A percentile compares a stretch with the other conserved stretches of the same genome.
Conservation (phyloP, 2,888 invertebrate genomes). For the Pheosia gnoma region DNA sequence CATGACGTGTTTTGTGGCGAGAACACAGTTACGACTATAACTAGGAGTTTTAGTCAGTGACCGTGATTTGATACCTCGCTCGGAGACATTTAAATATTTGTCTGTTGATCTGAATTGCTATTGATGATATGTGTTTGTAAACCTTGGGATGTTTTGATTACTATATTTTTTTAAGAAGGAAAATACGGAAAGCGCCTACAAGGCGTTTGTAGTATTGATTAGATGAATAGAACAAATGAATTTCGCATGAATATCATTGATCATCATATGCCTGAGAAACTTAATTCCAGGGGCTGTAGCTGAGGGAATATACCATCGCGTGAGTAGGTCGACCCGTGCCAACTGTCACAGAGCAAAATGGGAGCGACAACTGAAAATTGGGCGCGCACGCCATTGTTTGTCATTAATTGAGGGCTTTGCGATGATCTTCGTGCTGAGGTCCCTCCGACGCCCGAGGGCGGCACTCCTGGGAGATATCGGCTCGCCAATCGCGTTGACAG, state of each 20-base stretch:
- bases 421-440: constrained; percentile 74
- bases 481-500: constrained; percentile 81
- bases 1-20: constrained; percentile 70
- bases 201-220: neutral
- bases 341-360: constrained; percentile 76
- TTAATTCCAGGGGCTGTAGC: constrained; percentile 40
- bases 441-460: constrained; percentile 61
- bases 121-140: constrained; percentile 1
- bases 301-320: constrained; percentile 60
- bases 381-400: constrained; percentile 70
- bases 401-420: constrained; percentile 81
- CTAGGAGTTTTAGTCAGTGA: constrained; percentile 52
- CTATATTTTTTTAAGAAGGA: neutral
- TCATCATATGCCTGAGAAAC: constrained; percentile 38
- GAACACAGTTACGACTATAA: constrained; percentile 51
- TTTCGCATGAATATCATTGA: neutral
- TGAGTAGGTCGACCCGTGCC: constrained; percentile 66
- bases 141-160: neutral
- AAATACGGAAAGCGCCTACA: neutral
- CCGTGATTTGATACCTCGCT: constrained; percentile 45
- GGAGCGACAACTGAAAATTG: constrained; percentile 80
- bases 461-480: constrained; percentile 79
- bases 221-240: neutral
- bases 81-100: constrained; percentile 18
- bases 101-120: constrained; percentile 20